Base-by-base conservation (phyloP, 2,888 invertebrate genomes). In the Leptothorax acervorum region DNA sequence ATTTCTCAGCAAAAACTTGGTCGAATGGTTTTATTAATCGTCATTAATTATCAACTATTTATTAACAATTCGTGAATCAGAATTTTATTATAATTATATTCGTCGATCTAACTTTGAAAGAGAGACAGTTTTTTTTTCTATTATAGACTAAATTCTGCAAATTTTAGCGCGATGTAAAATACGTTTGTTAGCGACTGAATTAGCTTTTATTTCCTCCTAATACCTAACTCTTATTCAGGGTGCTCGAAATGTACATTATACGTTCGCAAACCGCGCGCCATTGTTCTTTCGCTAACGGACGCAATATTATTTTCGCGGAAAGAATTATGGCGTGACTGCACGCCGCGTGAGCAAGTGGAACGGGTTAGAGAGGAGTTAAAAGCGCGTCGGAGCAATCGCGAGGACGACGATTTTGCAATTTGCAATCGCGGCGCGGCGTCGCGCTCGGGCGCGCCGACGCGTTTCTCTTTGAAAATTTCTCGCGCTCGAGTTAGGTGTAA, bases 351-450 rank as follows among this genome's bases (percentile, higher is more conserved):
- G 18, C 28, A 76, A 76, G 51, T 76, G 15, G 48, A 39, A 1
- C 63, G 39, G 3, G 9, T 51, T 63, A 18, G 63, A 63, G 39
- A 53, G 45, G 28, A 35, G 5, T 35, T 6, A 62, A 62, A 75
- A 28, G 48, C 23, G 39, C 48, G 12, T 51, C 11, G 15, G 5
- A 2, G 35, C n/a, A 8, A 62, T n/a, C 35, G 48, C 15, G 75
- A 75, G 23, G 18, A 74, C 23, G 35, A 42, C n/a, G 75, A 51
- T 63, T 63, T 51, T 23, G 23, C 63, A 63, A 75, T 2, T 6
- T 45, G 35, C 35, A 23, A 62, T 76, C 39, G 23, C 23, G 23
- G 23, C 23, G 23, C 23, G 15, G 15, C 28, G 23, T 63, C 23
- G 35, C 23, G 18, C 3, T 63, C 8, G 35, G 5, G 4, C 35